Base-by-base conservation (phyloP, 2,888 invertebrate species). In the Pyrochroa serraticornis region DNA sequence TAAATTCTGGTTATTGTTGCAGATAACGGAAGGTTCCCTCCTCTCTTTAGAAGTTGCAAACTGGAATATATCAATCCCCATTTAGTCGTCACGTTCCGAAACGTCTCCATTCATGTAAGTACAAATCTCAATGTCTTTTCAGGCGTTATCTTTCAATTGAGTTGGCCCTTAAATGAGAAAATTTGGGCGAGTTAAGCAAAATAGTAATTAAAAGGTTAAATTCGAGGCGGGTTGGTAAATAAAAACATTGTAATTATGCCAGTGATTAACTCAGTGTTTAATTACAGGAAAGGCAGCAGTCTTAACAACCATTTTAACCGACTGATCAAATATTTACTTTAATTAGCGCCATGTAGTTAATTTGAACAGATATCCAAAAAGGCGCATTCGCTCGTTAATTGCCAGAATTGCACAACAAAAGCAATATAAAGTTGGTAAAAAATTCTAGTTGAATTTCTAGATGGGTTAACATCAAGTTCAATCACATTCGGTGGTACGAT, bases 21-120 rank as follows among this genome's bases (percentile, higher is more conserved):
- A 90, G 90, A 88, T 82, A 89, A 87, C 69, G 85, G 81, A 37
- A 75, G 89, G 72, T 91, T 89, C 78, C 90, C 91, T 74, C 91
- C 92, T 12, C 82, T 91, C 65, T 84, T 91, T 60, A 84, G 90
- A 59, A 88, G 89, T 77, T 92, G 91, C 75, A 81, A 85, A 62
- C 84, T 90, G 63, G 85, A 86, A 63, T 84, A 87, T 71, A 85
- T 89, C 64, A 86, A 88, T 66, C 85, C 88, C 5, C 83, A 90
- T 71, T 80, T 91, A 63, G 81, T 88, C 62, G 84, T 91, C 65
- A 87, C 90, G 55, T 91, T 89, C 77, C 86, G 87, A 73, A 91
- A 91, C 76, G 85, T 87, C 57, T 87, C 89, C 48, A 87, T 91
- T 58, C 80, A 82, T 75, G 90, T 90, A 81, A 86, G 87, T 82